These are phyloP conservation scores for Neogobius melanostomus DNA, from an alignment of 2,113 vertebrate species.

Conservation along the genomic window DNA sequence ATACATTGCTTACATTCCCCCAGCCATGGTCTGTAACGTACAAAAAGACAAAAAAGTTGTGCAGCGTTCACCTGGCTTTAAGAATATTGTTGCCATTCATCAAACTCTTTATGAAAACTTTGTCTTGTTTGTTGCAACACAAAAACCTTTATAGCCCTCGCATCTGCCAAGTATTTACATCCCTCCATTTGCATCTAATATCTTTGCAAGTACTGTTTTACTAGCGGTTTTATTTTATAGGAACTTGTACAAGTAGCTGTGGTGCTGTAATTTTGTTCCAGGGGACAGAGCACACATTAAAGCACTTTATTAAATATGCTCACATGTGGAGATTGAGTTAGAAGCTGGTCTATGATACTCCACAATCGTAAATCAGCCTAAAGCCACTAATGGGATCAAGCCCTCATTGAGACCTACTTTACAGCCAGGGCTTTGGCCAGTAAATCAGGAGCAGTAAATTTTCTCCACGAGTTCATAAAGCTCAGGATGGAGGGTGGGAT, in stretches of 20 bases:
- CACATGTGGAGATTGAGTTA: slow-evolving; percentile 11
- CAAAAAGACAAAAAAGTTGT: too few relatives aligned
- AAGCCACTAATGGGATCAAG: slow-evolving; percentile 61
- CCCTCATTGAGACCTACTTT: slow-evolving; percentile 55
- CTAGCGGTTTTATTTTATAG: slow-evolving; percentile 8
- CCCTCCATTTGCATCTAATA: slow-evolving; percentile 1
- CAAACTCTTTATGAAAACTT: neutral
- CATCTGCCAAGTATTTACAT: slow-evolving; percentile 3
- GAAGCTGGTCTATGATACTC: slow-evolving; percentile 11
- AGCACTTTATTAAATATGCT: slow-evolving; percentile 15
- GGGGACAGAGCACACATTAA: slow-evolving; percentile 16
- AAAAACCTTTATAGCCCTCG: neutral
- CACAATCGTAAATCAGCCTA: slow-evolving; percentile 48
- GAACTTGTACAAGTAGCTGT: neutral
- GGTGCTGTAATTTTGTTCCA: slow-evolving; percentile 6
- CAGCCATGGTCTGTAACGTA: too few relatives aligned
- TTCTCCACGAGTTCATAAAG: slow-evolving; percentile 47
- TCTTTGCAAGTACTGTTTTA: slow-evolving; percentile 17
- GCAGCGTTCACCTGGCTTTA: too few relatives aligned
- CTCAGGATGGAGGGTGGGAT: slow-evolving; percentile 14
- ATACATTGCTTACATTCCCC: too few relatives aligned
- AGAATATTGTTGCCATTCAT: too few relatives aligned
- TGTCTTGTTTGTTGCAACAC: neutral
- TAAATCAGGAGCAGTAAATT: slow-evolving; percentile 65
- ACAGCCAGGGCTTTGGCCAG: slow-evolving; percentile 33